Base-by-base conservation (phyloP, 2,888 invertebrate species). In the Drosophila anomalata region DNA sequence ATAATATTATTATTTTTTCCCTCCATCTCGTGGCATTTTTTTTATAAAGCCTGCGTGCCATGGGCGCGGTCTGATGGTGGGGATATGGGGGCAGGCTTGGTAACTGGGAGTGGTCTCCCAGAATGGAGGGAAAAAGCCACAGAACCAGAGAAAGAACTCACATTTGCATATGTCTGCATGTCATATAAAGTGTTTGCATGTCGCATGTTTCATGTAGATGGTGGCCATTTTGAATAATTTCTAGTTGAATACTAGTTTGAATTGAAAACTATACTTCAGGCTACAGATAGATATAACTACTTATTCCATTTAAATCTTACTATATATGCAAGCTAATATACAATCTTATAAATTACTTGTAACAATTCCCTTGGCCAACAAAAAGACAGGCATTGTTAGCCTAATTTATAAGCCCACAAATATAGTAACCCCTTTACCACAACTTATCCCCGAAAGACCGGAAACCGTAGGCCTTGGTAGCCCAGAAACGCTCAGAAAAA, bases 1-100 rank as follows among this genome's bases (percentile, higher is more conserved):
- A 84, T 86, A 89, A 85, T 82, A 71, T 70, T 69, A 76, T 72
- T 68, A 66, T 51, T 51, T 72, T 44, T 63, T 66, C 46, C 17
- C 33, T 14, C 60, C 58, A 61, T 20, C 47, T 46, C 29, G 36
- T 22, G 17, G 78, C 77, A 29, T 29, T 29, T 29, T 85, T 85
- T 29, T 85, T 85, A 85, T 74, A 87, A 73, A 78, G 71, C 75
- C 76, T 85, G 78, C 87, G 77, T 82, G 84, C 71, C 77, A 60
- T 24, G 82, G 76, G 76, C 75, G 85, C 74, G 78, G 72, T 6
- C 11, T 22, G 8, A 20, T 2, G 20, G 41, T 11, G 29, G 12
- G 33, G 22, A 4, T n/a, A 5, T n/a, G 29, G 12, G 33, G 22
- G 8, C n/a, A 14, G 7, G 6, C 36, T 36, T 36, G 20, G 20